Evolutionary conservation across 2,113 vertebrate genomes (phyloP), one percentile per base, ranked within the genome.

Genomic region (Lutjanus erythropterus): DNA sequence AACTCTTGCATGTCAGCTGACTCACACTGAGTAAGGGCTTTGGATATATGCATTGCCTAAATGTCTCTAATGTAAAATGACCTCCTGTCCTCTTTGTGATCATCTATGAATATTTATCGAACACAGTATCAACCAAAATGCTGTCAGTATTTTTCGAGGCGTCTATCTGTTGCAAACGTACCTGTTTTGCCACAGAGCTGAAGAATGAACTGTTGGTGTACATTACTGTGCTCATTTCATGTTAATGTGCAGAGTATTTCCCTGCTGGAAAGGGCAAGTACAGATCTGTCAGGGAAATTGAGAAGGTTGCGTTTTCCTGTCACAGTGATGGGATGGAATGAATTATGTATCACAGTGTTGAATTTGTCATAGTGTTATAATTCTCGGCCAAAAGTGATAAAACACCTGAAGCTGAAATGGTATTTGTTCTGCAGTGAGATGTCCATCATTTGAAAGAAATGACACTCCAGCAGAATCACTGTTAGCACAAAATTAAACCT

Each of bases 241-340:
- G 67, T 58, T 76, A 64, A 72, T 80, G 27, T 72, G 31, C 31
- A 2, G 16, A 62, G 69, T 25, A 16, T 56, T 78, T 66, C 70
- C 61, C 58, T 3, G 31, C 50, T 78, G 74, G 9, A 81, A 74
- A 74, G 74, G 69, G 14, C 59, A 42, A 56, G 75, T 23, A 18
- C 41, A 42, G 60, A 68, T 44, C 65, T 66, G 80, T 77, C 71
- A 73, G 67, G 4, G 9, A 82, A 69, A 72, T 37, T 12, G 72
- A 60, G 72, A 58, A 60, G 79, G 61, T 55, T 80, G 68, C 10
- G 7, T 72, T 82, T 50, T 37, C 42, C 31, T 53, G 52, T 67
- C n/a, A 50, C 41, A 58, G 27, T 64, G 60, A 85, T 41, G 66
- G 66, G 66, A 47, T 52, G 14, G 62, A 72, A 60, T 75, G 41